These are phyloP conservation scores for Antheraea pernyi DNA, from an alignment of 1,140 invertebrate genomes.

Conservation along the genomic window DNA sequence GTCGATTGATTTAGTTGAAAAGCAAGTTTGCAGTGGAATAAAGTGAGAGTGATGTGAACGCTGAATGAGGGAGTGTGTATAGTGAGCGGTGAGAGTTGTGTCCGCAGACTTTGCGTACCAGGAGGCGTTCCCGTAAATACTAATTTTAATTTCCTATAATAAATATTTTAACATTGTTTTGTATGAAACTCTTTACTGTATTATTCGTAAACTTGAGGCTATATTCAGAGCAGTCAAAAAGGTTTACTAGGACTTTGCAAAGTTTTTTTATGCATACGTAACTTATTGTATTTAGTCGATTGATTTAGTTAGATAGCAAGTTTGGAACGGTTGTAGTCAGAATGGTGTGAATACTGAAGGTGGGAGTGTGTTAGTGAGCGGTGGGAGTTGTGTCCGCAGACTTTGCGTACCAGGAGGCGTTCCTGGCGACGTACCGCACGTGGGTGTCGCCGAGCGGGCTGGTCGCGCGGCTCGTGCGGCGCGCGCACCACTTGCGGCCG, in stretches of 20 bases:
- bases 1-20: too few relatives aligned
- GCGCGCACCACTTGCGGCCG: slow-evolving; percentile 90
- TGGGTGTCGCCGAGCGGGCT: slow-evolving; percentile 94
- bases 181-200: too few relatives aligned
- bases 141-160: too few relatives aligned
- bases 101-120: slow-evolving; percentile 93
- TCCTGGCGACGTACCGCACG: slow-evolving; percentile 97
- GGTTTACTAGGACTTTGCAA: too few relatives aligned
- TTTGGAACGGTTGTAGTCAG: too few relatives aligned
- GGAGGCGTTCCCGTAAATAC: slow-evolving; percentile 97
- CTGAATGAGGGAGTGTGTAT: neutral
- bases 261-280: too few relatives aligned
- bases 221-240: too few relatives aligned
- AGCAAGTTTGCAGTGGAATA: too few relatives aligned
- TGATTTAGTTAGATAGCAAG: too few relatives aligned
- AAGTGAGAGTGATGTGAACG: neutral
- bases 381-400: slow-evolving; percentile 79
- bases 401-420: slow-evolving; percentile 97
- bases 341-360: neutral
- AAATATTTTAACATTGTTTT: too few relatives aligned
- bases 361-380: neutral
- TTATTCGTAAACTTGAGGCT: too few relatives aligned
- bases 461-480: slow-evolving; percentile 91
- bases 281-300: too few relatives aligned
- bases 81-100: slow-evolving; percentile 4